phyloP scores from a whole-genome alignment of 2,113 vertebrate genomes.

The Cryptomyrus ogoouensis region DNA sequence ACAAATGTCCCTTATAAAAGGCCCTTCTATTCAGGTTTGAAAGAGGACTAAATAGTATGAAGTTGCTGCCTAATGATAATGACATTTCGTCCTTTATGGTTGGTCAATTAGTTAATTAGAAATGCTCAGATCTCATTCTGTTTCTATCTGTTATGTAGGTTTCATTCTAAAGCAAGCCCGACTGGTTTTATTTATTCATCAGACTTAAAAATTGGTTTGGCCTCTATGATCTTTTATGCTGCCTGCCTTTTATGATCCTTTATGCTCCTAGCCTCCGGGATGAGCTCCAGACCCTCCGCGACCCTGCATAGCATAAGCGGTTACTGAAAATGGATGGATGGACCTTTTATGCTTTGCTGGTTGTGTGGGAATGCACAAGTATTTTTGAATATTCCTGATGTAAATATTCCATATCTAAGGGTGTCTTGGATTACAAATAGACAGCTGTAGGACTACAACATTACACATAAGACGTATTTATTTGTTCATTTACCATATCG shows the following conservation, averaged over 20 bases:
- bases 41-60: background rate
- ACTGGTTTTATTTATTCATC: background rate
- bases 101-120: conserved; percentile 15
- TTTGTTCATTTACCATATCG: background rate
- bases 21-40: background rate
- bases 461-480: background rate
- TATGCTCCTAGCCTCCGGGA: background rate
- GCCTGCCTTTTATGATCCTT: background rate
- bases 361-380: background rate
- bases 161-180: background rate
- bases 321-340: background rate
- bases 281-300: background rate
- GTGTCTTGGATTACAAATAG: background rate
- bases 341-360: background rate
- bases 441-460: background rate
- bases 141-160: background rate
- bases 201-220: background rate
- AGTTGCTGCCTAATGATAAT: background rate
- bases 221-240: background rate
- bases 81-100: background rate
- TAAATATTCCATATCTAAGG: background rate
- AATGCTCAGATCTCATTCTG: background rate
- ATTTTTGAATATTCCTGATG: background rate
- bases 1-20: background rate
- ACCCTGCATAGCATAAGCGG: background rate